Percentiles rank a stretch among this genome's conserved stretches.
These are phyloP conservation scores for Grammomys surdaster DNA, from an alignment of 2,113 vertebrate genomes.

Conservation along the genomic window DNA sequence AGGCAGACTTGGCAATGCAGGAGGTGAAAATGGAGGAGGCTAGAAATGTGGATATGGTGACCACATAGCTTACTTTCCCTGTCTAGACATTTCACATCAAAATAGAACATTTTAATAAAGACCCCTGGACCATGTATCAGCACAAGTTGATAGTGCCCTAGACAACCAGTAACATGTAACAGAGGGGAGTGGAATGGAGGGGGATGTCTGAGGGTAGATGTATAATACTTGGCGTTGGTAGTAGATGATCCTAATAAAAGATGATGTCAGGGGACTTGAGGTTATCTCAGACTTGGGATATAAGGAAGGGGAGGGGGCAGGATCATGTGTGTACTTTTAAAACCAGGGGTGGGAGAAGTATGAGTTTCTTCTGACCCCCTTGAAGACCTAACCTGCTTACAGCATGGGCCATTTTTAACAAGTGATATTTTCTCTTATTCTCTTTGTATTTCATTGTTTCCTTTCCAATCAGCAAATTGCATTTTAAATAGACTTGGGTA, in stretches of 20 bases:
- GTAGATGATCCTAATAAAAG: neutral
- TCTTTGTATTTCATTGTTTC: constrained; percentile 76
- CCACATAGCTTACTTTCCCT: neutral
- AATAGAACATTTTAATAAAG: neutral
- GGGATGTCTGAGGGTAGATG: neutral
- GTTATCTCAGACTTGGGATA: constrained; percentile 30
- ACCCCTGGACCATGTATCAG: neutral
- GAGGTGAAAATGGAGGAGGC: neutral
- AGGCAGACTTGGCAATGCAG: neutral
- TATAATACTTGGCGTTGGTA: neutral
- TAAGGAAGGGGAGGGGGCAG: neutral
- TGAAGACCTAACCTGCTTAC: constrained; percentile 40
- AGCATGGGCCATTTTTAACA: constrained; percentile 60
- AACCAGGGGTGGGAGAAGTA: neutral
- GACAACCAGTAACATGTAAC: neutral
- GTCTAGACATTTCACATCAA: too few relatives aligned
- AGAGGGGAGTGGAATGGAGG: neutral
- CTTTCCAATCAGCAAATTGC: constrained; percentile 80
- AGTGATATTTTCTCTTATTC: constrained; percentile 71
- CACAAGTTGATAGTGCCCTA: neutral
- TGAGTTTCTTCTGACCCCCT: neutral
- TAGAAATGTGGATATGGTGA: neutral
- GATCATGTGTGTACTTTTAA: neutral
- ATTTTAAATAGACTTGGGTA: constrained; percentile 77
- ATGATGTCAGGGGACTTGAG: neutral